Evolutionary conservation across 2,888 invertebrate genomes (phyloP).

Genomic region (Metalampra italica): DNA sequence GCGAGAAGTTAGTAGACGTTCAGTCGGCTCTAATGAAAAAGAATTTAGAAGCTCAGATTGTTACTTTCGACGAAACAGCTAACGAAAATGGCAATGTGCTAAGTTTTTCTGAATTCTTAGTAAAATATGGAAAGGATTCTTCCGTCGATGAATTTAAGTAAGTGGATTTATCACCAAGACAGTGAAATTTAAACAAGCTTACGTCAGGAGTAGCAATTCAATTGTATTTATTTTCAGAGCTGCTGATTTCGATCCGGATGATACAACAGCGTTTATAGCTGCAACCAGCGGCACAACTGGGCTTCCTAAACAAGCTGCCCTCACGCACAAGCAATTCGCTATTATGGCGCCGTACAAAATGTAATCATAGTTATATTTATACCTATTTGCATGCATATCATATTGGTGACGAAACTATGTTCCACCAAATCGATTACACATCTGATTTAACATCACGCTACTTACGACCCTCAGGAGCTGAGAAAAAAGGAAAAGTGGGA

Average conservation of each 20-base stretch:
- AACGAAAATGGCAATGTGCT: slow-evolving; percentile 13
- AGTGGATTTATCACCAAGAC: slow-evolving; percentile 6
- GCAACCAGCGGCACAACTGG: slow-evolving; percentile 66
- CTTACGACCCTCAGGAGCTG: too few relatives aligned
- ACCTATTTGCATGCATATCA: too few relatives aligned
- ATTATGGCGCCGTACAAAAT: slow-evolving; percentile 35
- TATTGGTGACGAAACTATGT: too few relatives aligned
- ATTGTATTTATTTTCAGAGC: slow-evolving; percentile 26
- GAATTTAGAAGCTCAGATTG: slow-evolving; percentile 33
- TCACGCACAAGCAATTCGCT: slow-evolving; percentile 51
- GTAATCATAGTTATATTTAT: slow-evolving; percentile 18
- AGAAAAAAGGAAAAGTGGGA: too few relatives aligned
- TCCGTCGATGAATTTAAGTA: slow-evolving; percentile 29
- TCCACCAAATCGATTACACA: too few relatives aligned
- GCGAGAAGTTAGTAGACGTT: slow-evolving; percentile 39
- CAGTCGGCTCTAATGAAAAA: slow-evolving; percentile 35
- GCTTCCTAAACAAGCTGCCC: slow-evolving; percentile 53
- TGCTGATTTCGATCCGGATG: slow-evolving; percentile 50
- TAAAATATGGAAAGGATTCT: slow-evolving; percentile 9
- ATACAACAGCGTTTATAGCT: slow-evolving; percentile 44
- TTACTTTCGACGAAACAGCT: slow-evolving; percentile 35
- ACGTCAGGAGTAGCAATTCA: background rate
- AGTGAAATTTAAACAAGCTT: background rate
- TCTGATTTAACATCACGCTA: too few relatives aligned
- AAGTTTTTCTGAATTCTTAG: background rate